These are phyloP conservation scores for Pseudococcus viburni DNA, from an alignment of 2,888 invertebrate genomes.

Conservation along the genomic window DNA sequence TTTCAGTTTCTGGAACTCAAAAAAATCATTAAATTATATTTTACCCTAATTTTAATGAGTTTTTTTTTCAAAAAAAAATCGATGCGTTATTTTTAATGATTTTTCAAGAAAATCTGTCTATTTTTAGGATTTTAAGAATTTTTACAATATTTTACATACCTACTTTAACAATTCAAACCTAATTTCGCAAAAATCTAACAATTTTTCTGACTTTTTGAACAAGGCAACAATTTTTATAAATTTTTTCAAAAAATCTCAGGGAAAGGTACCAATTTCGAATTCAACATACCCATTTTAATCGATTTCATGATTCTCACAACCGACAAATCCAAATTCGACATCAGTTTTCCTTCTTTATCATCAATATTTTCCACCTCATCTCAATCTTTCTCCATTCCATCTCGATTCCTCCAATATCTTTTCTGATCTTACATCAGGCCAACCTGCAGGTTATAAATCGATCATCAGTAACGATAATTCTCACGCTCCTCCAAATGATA, in stretches of 20 bases:
- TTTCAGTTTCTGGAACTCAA: no score
- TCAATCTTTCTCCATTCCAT: neutral
- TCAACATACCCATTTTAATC: neutral
- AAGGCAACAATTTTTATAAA: neutral
- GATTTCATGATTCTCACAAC: neutral
- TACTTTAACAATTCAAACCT: no score
- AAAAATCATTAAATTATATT: no score
- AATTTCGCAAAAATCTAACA: neutral
- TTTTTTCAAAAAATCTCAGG: neutral
- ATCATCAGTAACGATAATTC: conserved; percentile 13
- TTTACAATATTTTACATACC: no score
- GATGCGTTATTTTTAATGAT: no score
- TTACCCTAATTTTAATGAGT: no score
- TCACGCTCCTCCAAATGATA: conserved; percentile 27
- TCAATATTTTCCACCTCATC: neutral
- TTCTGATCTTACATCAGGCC: conserved; percentile 18
- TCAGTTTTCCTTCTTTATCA: neutral
- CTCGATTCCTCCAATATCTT: neutral
- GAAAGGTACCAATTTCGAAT: neutral
- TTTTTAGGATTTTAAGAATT: no score
- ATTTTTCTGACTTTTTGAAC: neutral
- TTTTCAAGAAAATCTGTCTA: no score
- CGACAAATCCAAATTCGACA: neutral
- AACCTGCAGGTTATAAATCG: conserved; percentile 13
- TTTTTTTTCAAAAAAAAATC: no score